Conservation (phyloP, 2,888 invertebrate genomes). For the Brachypterus glaber region DNA sequence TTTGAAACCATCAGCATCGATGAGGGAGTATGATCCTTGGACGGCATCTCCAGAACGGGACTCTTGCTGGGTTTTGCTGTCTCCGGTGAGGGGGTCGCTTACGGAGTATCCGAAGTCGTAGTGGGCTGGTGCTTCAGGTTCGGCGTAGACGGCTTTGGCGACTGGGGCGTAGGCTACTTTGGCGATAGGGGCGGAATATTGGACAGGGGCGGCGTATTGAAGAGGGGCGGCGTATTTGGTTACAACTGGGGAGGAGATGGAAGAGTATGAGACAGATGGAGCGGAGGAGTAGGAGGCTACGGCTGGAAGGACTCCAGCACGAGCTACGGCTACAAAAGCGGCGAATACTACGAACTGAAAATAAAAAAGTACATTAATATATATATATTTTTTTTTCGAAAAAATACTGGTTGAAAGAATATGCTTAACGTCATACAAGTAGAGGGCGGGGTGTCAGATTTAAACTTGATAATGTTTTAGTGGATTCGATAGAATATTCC, state of each 20-base stretch:
- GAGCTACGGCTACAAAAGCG: too few relatives aligned
- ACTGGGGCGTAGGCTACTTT: slow-evolving; percentile 31
- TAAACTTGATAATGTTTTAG: too few relatives aligned
- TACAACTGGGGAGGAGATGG: too few relatives aligned
- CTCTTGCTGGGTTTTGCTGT: slow-evolving; percentile 46
- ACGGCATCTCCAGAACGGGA: slow-evolving; percentile 44
- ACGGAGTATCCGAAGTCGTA: slow-evolving; percentile 29
- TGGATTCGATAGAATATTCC: too few relatives aligned
- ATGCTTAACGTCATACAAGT: too few relatives aligned
- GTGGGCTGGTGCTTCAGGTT: slow-evolving; percentile 24
- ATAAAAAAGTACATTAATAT: too few relatives aligned
- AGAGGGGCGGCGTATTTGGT: slow-evolving; percentile 15
- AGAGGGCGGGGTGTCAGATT: too few relatives aligned
- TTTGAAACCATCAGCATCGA: too few relatives aligned
- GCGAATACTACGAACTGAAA: too few relatives aligned
- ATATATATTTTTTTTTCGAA: too few relatives aligned
- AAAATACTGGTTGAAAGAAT: too few relatives aligned
- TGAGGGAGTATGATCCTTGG: slow-evolving; percentile 43
- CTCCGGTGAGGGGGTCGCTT: slow-evolving; percentile 39
- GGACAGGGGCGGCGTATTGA: slow-evolving; percentile 37
- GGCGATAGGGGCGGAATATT: slow-evolving; percentile 29
- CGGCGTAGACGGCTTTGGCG: slow-evolving; percentile 22
- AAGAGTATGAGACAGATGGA: slow-evolving; percentile 36
- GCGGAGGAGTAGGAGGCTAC: slow-evolving; percentile 27
- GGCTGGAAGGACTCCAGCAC: too few relatives aligned